Conservation (phyloP, 1,140 invertebrate genomes). For the Cotesia glomerata region DNA sequence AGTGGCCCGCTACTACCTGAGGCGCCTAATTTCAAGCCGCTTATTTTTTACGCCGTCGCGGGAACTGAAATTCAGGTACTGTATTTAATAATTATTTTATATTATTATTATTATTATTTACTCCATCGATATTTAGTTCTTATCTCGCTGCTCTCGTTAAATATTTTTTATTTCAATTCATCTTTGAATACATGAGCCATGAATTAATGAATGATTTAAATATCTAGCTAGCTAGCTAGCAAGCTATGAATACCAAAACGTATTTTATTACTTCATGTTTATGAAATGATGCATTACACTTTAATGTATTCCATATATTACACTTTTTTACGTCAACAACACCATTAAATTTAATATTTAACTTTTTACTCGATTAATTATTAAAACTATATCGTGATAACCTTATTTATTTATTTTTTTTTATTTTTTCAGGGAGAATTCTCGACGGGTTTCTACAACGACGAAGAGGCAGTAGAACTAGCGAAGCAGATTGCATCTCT, state of each 20-base stretch:
- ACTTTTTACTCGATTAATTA: constrained; percentile 8
- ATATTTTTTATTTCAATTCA: neutral
- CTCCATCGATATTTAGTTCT: constrained; percentile 10
- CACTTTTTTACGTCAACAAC: neutral
- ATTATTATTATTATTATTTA: neutral
- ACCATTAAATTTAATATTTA: neutral
- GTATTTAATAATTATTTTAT: neutral
- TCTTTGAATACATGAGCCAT: neutral
- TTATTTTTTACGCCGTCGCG: constrained; percentile 83
- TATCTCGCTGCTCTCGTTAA: neutral
- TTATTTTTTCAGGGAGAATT: constrained; percentile 69
- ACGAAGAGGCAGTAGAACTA: constrained; percentile 82
- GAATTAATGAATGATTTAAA: neutral
- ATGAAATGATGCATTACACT: constrained; percentile 10
- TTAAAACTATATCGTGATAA: neutral
- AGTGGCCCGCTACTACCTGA: constrained; percentile 70
- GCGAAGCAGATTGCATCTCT: constrained; percentile 76
- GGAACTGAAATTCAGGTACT: constrained; percentile 74
- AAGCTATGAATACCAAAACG: neutral
- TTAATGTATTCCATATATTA: constrained; percentile 27
- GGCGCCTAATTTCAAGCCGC: constrained; percentile 74
- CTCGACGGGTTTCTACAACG: constrained; percentile 86
- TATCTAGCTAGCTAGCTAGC: neutral
- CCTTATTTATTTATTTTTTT: neutral
- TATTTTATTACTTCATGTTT: constrained; percentile 3